phyloP scores from a whole-genome alignment of 1,140 invertebrate genomes.

The Hesperophylax magnus region DNA sequence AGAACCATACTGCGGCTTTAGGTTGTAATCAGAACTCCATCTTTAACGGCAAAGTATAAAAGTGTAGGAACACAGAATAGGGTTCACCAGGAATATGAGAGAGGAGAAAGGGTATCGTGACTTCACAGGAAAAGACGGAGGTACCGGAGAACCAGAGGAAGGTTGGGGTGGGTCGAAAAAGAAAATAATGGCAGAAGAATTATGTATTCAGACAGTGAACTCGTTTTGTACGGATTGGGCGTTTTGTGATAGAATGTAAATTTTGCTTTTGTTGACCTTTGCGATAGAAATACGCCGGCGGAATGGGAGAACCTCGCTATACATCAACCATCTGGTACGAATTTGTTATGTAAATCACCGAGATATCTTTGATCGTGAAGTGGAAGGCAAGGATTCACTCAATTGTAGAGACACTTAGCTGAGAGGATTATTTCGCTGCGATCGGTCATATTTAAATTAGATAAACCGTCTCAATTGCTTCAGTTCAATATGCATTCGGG shows the following conservation, averaged over 20 bases:
- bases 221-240: slow-evolving; percentile 53
- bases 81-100: not conserved
- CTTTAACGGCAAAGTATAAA: slow-evolving; percentile 15
- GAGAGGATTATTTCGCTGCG: slow-evolving; percentile 32
- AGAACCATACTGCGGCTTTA: slow-evolving; percentile 33
- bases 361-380: slow-evolving; percentile 21
- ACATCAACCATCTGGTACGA: slow-evolving; percentile 37
- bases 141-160: not conserved
- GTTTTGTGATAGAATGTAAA: slow-evolving; percentile 55
- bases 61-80: not conserved
- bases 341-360: slow-evolving; percentile 40
- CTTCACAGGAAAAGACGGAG: slow-evolving; percentile 5
- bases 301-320: slow-evolving; percentile 24
- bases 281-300: slow-evolving; percentile 23
- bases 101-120: slow-evolving; percentile 5
- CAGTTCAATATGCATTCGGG: not conserved
- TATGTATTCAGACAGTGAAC: slow-evolving; percentile 55
- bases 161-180: slow-evolving; percentile 25
- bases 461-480: slow-evolving; percentile 8
- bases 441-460: slow-evolving; percentile 23
- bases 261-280: slow-evolving; percentile 54
- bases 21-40: slow-evolving; percentile 42
- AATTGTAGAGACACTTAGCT: slow-evolving; percentile 25
- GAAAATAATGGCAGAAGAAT: slow-evolving; percentile 54
- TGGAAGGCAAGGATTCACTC: slow-evolving; percentile 34